Evolutionary conservation across 2,797 vertebrate genomes (phyloP).

Genomic region (Xenops minutus): DNA sequence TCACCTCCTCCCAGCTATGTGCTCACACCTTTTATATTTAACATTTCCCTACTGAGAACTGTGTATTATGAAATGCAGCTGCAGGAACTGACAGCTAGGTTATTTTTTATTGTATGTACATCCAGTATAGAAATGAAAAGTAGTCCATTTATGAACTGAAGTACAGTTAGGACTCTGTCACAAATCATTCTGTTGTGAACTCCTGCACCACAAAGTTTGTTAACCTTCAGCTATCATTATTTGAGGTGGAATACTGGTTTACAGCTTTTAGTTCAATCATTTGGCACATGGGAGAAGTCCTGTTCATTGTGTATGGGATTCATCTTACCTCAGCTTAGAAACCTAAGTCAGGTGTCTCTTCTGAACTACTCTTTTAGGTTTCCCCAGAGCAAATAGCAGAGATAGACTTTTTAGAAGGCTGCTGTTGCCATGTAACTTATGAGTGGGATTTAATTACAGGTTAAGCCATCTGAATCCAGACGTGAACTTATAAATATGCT

Average conservation of each 20-base stretch:
- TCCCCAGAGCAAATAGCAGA: background rate
- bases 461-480: background rate
- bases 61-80: background rate
- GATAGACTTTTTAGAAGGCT: background rate
- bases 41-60: background rate
- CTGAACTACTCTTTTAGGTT: background rate
- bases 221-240: background rate
- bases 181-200: background rate
- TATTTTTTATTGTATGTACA: background rate
- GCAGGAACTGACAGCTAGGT: background rate
- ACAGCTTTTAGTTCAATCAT: background rate
- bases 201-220: background rate
- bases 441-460: background rate
- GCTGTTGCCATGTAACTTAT: background rate
- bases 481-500: background rate
- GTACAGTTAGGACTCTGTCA: background rate
- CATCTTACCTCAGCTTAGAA: background rate
- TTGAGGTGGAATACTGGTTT: background rate
- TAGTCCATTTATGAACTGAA: background rate
- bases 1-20: background rate
- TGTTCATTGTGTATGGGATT: background rate
- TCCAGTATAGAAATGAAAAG: background rate
- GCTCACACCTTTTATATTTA: slow-evolving; percentile 22
- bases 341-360: background rate
- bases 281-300: background rate